These are phyloP conservation scores for Gymnopithys bicolor DNA, from an alignment of 2,797 vertebrate species.

Conservation along the genomic window DNA sequence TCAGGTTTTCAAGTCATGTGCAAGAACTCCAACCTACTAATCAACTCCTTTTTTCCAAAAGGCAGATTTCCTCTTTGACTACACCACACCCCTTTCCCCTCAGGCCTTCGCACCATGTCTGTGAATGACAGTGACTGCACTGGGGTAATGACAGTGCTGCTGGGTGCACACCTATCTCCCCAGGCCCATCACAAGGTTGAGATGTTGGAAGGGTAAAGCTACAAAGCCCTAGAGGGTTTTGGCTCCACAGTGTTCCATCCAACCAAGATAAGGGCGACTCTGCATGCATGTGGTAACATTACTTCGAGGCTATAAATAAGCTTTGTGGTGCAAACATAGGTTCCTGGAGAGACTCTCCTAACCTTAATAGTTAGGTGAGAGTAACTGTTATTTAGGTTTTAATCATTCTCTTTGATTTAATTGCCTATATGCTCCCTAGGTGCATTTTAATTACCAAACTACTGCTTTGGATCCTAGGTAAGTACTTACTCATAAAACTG, in stretches of 20 bases:
- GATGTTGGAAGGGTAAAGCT: background rate
- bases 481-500: background rate
- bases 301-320: conserved; percentile 47
- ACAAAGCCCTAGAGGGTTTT: background rate
- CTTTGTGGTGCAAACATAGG: conserved; percentile 29
- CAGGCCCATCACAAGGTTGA: background rate
- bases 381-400: conserved; percentile 53
- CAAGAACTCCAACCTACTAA: background rate
- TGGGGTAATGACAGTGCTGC: background rate
- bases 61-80: conserved; percentile 1
- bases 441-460: conserved; percentile 35
- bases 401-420: conserved; percentile 37
- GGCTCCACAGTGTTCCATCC: fast-evolving
- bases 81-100: background rate
- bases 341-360: conserved; percentile 17
- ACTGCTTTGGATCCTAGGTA: background rate
- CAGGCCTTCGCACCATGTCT: background rate
- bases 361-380: background rate
- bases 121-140: background rate
- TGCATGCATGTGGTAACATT: background rate
- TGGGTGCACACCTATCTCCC: background rate
- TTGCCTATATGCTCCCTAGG: background rate
- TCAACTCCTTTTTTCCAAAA: background rate
- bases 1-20: background rate
- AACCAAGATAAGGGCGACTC: conserved; percentile 8